Percentiles rank a stretch among this genome's conserved stretches.
Conservation (phyloP, 64 coral and sea anemone species). For the Pocillopora damicornis region DNA sequence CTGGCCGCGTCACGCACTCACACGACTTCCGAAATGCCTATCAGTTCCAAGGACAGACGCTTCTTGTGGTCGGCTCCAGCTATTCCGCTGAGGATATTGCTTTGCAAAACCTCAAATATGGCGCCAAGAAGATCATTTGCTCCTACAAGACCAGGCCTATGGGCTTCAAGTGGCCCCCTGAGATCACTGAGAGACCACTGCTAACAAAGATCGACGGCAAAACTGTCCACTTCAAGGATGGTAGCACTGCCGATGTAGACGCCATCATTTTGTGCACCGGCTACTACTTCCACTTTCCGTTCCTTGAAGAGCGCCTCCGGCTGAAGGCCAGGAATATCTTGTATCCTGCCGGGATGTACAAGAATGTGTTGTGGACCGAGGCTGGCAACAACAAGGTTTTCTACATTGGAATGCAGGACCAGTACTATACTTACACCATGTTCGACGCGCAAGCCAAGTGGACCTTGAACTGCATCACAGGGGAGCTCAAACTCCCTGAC, state of each 20-base stretch:
- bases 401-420: constrained; percentile 16
- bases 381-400: constrained; percentile 33
- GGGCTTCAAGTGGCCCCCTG: constrained; percentile 43
- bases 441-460: constrained; percentile 54
- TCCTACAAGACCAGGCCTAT: constrained; percentile 14
- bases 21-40: constrained; percentile 46
- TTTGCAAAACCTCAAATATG: constrained; percentile 38
- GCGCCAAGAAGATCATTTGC: constrained; percentile 36
- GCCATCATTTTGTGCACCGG: constrained; percentile 56
- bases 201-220: constrained; percentile 39
- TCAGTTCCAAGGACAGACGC: constrained; percentile 8
- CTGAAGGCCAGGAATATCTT: constrained; percentile 6
- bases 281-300: constrained; percentile 33
- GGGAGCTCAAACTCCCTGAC: constrained; percentile 39
- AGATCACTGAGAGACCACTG: constrained; percentile 32
- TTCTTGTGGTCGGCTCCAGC: constrained; percentile 41
- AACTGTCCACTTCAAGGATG: constrained; percentile 53
- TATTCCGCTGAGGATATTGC: constrained; percentile 50
- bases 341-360: constrained; percentile 31
- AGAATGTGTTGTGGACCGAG: constrained; percentile 8
- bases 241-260: constrained; percentile 7
- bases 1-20: constrained; percentile 32
- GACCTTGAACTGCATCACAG: constrained; percentile 40
- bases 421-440: constrained; percentile 47
- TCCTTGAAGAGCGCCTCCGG: constrained; percentile 19